Evolutionary conservation across 2,113 vertebrate genomes (phyloP), one percentile per base, ranked within the genome.

Genomic region (Haemorhous mexicanus): DNA sequence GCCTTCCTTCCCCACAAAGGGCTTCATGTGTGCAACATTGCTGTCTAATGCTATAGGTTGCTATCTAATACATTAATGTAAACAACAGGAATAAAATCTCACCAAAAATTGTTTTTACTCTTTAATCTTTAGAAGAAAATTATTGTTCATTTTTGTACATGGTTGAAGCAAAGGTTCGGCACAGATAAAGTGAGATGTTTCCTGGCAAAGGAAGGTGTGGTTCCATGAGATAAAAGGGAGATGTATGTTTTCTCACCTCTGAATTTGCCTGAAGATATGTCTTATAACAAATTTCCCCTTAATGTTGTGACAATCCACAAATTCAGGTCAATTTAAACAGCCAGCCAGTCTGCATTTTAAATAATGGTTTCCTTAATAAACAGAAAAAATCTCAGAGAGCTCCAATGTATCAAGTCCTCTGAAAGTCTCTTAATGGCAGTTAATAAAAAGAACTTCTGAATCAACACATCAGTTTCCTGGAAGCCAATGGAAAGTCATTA

Each of bases 381-480:
- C n/a, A 81, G 79, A 88, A 73, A 68, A 69, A 74, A 68, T 19
- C 89, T 84, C n/a, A 86, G 64, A 88, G 43, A 75, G 9, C 32
- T 92, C 22, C 58, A 21, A 76, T 86, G 56, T 84, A 75, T 56
- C 62, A 73, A 87, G 90, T 84, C 47, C 28, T 94, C 58, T 88
- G 35, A 61, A 96, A 93, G 83, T 94, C 69, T 90, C 69, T 87
- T 89, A 76, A 58, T 75, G 64, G 49, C 44, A 87, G 30, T 70
- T 96, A 88, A 95, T 93, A 64, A 77, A 90, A 52, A 91, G 79
- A 76, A 89, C 76, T 86, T 93, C 18, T 75, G 84, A 92, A 94
- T 92, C 93, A 87, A 89, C 91, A 43, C 26, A 41, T 24, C n/a
- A 58, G 46, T 93, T 94, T 93, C 84, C 68, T 90, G 73, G 80